These are phyloP conservation scores for Eumacrocentrus americanus DNA, from an alignment of 2,888 invertebrate genomes.

Conservation along the genomic window DNA sequence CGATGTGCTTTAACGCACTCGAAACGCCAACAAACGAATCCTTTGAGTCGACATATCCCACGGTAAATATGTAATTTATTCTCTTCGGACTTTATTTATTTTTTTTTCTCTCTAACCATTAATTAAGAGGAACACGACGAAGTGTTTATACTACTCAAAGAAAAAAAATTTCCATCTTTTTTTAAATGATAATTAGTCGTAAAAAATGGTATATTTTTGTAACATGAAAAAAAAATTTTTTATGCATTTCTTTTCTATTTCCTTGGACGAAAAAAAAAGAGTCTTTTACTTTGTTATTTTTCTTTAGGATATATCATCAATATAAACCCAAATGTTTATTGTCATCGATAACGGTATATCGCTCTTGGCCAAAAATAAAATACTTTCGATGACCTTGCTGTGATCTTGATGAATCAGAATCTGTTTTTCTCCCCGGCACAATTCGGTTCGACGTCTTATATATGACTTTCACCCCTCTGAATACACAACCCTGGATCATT, in stretches of 20 bases:
- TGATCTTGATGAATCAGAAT: neutral
- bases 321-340: neutral
- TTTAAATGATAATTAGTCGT: neutral
- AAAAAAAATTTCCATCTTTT: neutral
- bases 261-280: neutral
- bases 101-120: neutral
- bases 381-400: neutral
- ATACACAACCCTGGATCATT: neutral
- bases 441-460: neutral
- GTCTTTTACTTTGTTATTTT: neutral
- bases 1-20: constrained; percentile 37
- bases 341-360: neutral
- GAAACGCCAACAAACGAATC: constrained; percentile 30
- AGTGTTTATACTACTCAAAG: constrained; percentile 11
- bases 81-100: constrained; percentile 11
- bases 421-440: neutral
- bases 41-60: constrained; percentile 34
- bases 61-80: constrained; percentile 39
- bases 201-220: neutral
- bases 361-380: neutral
- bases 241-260: no score
- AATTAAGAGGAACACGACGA: constrained; percentile 11
- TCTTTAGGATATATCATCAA: neutral
- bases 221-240: constrained; percentile 4
- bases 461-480: neutral